Conservation (phyloP, 92 coral and sea anemone species). For the Diadumene lineata region DNA sequence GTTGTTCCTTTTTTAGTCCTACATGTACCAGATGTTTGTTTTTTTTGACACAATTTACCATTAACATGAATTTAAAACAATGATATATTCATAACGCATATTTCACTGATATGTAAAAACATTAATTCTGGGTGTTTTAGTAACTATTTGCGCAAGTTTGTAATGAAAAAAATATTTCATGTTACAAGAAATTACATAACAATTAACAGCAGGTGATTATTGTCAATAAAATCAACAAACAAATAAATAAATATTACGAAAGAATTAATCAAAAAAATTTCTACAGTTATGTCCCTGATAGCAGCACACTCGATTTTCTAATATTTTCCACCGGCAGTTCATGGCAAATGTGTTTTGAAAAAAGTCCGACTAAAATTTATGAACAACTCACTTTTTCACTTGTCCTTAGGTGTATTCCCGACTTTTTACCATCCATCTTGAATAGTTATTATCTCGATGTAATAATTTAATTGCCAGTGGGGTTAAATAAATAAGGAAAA, state of each 20-base stretch:
- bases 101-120: too few relatives aligned
- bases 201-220: background rate
- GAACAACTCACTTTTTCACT: conserved; percentile 77
- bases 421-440: conserved; percentile 40
- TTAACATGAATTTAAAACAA: too few relatives aligned
- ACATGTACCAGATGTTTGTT: too few relatives aligned
- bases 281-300: background rate
- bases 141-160: too few relatives aligned
- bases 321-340: too few relatives aligned
- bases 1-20: too few relatives aligned
- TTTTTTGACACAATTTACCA: too few relatives aligned
- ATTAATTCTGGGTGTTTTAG: too few relatives aligned
- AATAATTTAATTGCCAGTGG: background rate
- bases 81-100: too few relatives aligned
- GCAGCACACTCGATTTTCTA: too few relatives aligned
- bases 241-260: background rate
- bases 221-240: background rate
- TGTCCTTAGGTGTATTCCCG: conserved; percentile 66
- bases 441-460: background rate
- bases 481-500: conserved; percentile 11
- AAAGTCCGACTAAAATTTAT: conserved; percentile 1
- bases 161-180: too few relatives aligned
- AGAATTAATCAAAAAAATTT: background rate
- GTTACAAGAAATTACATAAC: too few relatives aligned
- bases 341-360: background rate